Percentiles rank a stretch among this genome's conserved stretches.
Conservation (phyloP, 2,113 vertebrate genomes). For the Thryonomys swinderianus region DNA sequence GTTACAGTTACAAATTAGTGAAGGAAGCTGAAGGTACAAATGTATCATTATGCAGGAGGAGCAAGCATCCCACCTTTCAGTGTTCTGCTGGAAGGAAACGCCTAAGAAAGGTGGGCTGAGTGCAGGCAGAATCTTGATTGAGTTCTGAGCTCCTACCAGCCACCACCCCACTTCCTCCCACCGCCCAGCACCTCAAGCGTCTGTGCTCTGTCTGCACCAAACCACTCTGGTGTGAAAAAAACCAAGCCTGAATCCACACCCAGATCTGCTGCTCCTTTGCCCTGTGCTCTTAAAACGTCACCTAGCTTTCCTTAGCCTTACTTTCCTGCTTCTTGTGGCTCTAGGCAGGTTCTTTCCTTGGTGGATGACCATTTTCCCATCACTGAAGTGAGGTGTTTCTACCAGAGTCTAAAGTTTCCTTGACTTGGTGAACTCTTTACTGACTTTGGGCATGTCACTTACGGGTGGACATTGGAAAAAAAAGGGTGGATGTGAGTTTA, state of each 20-base stretch:
- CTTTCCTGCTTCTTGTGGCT: not conserved
- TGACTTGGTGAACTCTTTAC: not conserved
- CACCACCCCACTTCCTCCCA: not conserved
- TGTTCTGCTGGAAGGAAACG: not conserved
- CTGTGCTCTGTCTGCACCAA: not conserved
- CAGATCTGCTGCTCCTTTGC: not conserved
- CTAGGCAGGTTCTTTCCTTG: not conserved
- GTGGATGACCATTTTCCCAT: not conserved
- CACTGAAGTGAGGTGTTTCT: not conserved
- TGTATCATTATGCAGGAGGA: constrained; percentile 55
- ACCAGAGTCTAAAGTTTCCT: not conserved
- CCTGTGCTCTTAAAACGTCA: not conserved
- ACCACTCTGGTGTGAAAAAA: too few species aligned
- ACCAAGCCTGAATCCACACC: not conserved
- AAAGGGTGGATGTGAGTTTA: not conserved
- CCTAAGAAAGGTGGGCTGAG: not conserved
- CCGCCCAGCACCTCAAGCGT: not conserved
- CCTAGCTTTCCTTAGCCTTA: not conserved
- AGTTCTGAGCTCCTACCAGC: not conserved
- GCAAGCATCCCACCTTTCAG: constrained; percentile 40
- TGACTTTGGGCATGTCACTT: not conserved
- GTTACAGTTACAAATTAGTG: constrained; percentile 74
- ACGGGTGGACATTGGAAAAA: constrained; percentile 14
- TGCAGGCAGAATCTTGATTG: not conserved
- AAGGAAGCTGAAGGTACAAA: constrained; percentile 52